Conservation (phyloP, 2,113 vertebrate species). For the Apteryx mantelli region DNA sequence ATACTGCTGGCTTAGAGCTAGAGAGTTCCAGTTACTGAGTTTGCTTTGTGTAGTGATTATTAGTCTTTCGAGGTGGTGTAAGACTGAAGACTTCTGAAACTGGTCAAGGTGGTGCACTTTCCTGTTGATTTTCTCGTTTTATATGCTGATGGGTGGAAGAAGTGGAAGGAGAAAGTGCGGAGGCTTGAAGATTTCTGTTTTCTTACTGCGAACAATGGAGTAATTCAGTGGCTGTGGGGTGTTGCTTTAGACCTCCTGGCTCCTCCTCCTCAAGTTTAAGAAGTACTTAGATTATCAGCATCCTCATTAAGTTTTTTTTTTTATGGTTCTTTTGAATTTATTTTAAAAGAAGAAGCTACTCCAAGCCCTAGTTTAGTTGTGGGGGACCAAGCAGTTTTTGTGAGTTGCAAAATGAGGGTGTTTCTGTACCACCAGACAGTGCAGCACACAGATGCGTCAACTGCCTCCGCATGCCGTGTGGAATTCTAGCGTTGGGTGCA, state of each 20-base stretch:
- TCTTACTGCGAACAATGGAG: background rate
- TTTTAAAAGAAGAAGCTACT: background rate
- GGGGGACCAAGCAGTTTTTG: background rate
- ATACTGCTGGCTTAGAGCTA: background rate
- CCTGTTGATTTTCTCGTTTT: background rate
- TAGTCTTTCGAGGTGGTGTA: fast-evolving
- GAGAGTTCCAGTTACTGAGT: background rate
- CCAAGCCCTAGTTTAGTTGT: background rate
- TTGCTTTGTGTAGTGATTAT: background rate
- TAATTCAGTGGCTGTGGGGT: background rate
- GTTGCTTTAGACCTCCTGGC: fast-evolving
- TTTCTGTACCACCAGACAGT: background rate
- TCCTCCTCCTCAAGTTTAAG: background rate
- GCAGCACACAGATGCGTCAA: background rate
- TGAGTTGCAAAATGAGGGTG: background rate
- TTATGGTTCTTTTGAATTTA: background rate
- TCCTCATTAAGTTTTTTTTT: background rate
- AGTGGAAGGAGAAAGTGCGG: background rate
- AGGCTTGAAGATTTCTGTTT: background rate
- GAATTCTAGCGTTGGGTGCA: background rate
- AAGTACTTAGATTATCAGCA: background rate
- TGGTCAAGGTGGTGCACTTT: background rate
- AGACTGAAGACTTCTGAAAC: background rate
- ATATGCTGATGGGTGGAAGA: background rate
- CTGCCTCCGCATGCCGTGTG: background rate